Conservation (phyloP, 2,888 invertebrate genomes). For the Xylocampa areola region DNA sequence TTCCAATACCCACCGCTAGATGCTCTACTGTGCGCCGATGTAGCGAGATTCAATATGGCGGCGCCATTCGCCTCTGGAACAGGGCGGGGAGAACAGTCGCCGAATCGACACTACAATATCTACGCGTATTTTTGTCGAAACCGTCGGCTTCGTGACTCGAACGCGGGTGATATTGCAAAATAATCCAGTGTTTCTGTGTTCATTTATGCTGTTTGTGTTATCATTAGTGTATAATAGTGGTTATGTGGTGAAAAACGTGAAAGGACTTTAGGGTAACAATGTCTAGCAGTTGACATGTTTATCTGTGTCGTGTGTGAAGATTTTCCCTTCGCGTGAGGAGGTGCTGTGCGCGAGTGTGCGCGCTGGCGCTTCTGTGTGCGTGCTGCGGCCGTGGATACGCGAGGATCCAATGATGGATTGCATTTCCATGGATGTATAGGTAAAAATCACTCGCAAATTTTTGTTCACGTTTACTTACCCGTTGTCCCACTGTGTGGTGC, state of each 20-base stretch:
- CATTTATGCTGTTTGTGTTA: slow-evolving; percentile 83
- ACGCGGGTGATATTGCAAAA: slow-evolving; percentile 87
- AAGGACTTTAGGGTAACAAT: slow-evolving; percentile 89
- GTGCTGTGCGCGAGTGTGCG: slow-evolving; percentile 85
- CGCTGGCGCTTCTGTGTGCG: slow-evolving; percentile 78
- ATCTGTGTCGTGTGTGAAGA: slow-evolving; percentile 90
- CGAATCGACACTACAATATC: slow-evolving; percentile 85
- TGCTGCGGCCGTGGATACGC: slow-evolving; percentile 79
- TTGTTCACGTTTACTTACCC: slow-evolving; percentile 69
- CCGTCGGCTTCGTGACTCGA: slow-evolving; percentile 85
- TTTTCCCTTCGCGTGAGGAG: slow-evolving; percentile 90
- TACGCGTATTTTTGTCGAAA: slow-evolving; percentile 88
- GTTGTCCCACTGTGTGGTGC: slow-evolving; percentile 65
- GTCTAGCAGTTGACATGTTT: slow-evolving; percentile 90
- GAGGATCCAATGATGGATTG: slow-evolving; percentile 88
- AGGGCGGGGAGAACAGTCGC: slow-evolving; percentile 89
- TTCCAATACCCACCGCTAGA: slow-evolving; percentile 77
- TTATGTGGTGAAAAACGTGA: slow-evolving; percentile 86
- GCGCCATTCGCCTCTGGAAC: slow-evolving; percentile 87
- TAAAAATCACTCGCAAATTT: slow-evolving; percentile 81
- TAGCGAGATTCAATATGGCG: slow-evolving; percentile 87
- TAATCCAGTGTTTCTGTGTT: slow-evolving; percentile 86
- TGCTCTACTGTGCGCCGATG: slow-evolving; percentile 73
- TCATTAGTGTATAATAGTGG: slow-evolving; percentile 82
- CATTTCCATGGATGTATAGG: slow-evolving; percentile 88